These are phyloP conservation scores for Luffia ferchaultella DNA, from an alignment of 2,888 invertebrate species.

Conservation along the genomic window DNA sequence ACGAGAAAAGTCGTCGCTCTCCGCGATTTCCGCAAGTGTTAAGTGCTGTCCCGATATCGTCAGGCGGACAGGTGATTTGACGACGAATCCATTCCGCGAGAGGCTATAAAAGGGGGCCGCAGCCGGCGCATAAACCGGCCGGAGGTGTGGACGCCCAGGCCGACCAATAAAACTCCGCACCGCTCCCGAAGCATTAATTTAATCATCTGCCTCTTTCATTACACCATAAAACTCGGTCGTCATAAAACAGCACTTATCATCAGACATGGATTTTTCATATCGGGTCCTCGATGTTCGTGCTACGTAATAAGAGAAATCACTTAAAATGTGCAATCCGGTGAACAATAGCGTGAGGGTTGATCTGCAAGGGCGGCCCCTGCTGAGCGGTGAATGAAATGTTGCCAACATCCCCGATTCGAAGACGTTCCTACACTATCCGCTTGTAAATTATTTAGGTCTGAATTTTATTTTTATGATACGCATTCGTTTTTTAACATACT, in stretches of 20 bases:
- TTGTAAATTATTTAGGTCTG: no score
- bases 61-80: conserved; percentile 1
- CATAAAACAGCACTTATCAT: conserved; percentile 54
- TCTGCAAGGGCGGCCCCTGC: neutral
- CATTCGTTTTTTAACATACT: no score
- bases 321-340: conserved; percentile 50
- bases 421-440: neutral
- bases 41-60: neutral
- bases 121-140: neutral
- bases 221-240: conserved; percentile 33
- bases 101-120: neutral
- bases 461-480: no score
- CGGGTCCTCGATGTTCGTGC: conserved; percentile 43
- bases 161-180: conserved; percentile 7
- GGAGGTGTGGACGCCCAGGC: neutral
- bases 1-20: no score
- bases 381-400: neutral
- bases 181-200: conserved; percentile 30
- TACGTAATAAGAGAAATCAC: conserved; percentile 60
- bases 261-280: conserved; percentile 48
- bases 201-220: conserved; percentile 44
- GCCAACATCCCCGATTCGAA: neutral
- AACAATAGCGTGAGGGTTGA: conserved; percentile 10
- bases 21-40: no score
- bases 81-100: neutral